These are phyloP conservation scores for Orientallactaga sibirica DNA, from an alignment of 2,797 vertebrate species.

Conservation along the genomic window DNA sequence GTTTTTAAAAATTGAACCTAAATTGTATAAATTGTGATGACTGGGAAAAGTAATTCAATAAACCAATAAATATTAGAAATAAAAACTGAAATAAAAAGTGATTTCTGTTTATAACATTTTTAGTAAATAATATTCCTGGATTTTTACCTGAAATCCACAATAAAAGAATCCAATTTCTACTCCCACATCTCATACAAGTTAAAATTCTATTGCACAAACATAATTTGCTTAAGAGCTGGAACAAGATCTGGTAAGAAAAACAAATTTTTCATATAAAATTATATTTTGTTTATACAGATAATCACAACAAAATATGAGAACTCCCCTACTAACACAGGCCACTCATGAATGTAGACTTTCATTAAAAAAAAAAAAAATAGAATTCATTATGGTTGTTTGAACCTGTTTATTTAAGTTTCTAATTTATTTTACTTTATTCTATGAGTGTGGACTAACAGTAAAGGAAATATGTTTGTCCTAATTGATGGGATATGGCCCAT, in stretches of 20 bases:
- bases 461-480: not conserved
- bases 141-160: slow-evolving; percentile 47
- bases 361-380: slow-evolving; percentile 29
- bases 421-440: not conserved
- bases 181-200: not conserved
- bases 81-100: slow-evolving; percentile 48
- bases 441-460: not conserved
- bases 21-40: not conserved
- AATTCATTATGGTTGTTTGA: not conserved
- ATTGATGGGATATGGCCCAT: not conserved
- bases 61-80: slow-evolving; percentile 1
- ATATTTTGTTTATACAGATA: slow-evolving; percentile 48
- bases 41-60: not conserved
- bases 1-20: slow-evolving; percentile 32
- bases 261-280: slow-evolving; percentile 6
- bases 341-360: not conserved
- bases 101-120: slow-evolving; percentile 45
- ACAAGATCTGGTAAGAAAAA: slow-evolving; percentile 17
- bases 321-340: slow-evolving; percentile 22
- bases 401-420: not conserved
- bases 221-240: slow-evolving; percentile 28
- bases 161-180: slow-evolving; percentile 33
- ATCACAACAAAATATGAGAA: slow-evolving; percentile 44
- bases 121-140: slow-evolving; percentile 29
- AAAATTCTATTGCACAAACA: slow-evolving; percentile 47